Evolutionary conservation across 1,140 invertebrate genomes (phyloP).

Genomic region (Gonatopus flavifemur): DNA sequence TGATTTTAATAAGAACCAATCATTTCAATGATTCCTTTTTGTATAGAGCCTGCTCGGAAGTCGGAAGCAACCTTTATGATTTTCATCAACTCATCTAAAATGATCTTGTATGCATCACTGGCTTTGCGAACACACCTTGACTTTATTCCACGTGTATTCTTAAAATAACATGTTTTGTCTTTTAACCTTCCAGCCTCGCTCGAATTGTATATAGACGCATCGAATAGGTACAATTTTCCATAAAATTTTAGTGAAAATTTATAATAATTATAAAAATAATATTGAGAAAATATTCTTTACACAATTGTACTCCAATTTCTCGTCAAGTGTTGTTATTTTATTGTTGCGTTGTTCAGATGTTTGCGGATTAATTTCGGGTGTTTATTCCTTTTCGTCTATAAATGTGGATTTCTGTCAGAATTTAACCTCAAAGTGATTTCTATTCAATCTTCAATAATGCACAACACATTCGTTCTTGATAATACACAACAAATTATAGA

Average conservation of each 20-base stretch:
- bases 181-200: conserved; percentile 22
- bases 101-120: no score
- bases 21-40: no score
- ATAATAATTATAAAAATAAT: conserved; percentile 23
- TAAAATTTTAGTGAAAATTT: conserved; percentile 21
- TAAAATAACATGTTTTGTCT: no score
- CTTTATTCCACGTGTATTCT: no score
- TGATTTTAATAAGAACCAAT: no score
- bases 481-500: not conserved
- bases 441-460: conserved; percentile 5
- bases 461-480: not conserved
- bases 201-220: conserved; percentile 5
- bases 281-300: not conserved
- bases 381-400: conserved; percentile 1
- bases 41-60: no score
- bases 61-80: no score
- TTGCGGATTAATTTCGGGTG: conserved; percentile 25
- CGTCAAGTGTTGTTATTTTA: not conserved
- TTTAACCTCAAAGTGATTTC: conserved; percentile 24
- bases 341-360: conserved; percentile 21
- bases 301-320: not conserved
- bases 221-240: conserved; percentile 16
- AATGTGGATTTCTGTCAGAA: conserved; percentile 12
- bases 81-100: no score
- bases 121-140: no score